Percentiles rank a stretch among this genome's conserved stretches.
Conservation (phyloP, 2,888 invertebrate species). For the Carcina quercana region DNA sequence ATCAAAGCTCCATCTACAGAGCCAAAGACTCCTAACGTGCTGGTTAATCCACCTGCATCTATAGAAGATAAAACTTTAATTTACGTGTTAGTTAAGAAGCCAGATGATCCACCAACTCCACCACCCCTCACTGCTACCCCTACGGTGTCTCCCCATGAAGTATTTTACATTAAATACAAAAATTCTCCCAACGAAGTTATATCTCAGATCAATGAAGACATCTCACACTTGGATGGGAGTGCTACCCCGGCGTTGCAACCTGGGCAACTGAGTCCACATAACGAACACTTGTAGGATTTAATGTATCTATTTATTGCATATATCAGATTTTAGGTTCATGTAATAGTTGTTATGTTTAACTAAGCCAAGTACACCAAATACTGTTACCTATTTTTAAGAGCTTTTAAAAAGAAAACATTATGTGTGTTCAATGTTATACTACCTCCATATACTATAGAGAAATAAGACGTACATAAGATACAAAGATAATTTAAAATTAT, state of each 20-base stretch:
- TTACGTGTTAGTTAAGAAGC: constrained; percentile 83
- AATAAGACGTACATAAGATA: too few relatives aligned
- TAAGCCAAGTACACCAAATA: too few relatives aligned
- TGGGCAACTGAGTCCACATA: too few relatives aligned
- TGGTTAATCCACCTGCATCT: constrained; percentile 73
- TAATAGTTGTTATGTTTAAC: too few relatives aligned
- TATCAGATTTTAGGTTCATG: too few relatives aligned
- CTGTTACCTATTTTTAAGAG: too few relatives aligned
- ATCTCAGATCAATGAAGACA: constrained; percentile 19
- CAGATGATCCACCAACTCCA: constrained; percentile 67
- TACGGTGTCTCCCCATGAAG: constrained; percentile 76
- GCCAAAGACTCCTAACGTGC: constrained; percentile 32
- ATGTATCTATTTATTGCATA: too few relatives aligned
- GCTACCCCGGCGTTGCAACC: not conserved
- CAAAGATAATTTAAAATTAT: too few relatives aligned
- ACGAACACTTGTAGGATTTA: too few relatives aligned
- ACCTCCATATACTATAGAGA: too few relatives aligned
- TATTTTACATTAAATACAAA: constrained; percentile 80
- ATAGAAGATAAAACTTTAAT: constrained; percentile 81
- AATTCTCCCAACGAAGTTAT: constrained; percentile 18
- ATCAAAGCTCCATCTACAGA: constrained; percentile 82
- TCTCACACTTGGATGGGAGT: constrained; percentile 6
- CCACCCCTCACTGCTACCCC: constrained; percentile 15
- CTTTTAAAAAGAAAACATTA: too few relatives aligned
- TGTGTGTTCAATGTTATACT: too few relatives aligned